Base-by-base conservation (phyloP, 2,888 invertebrate genomes). In the Anoplius nigerrimus region DNA sequence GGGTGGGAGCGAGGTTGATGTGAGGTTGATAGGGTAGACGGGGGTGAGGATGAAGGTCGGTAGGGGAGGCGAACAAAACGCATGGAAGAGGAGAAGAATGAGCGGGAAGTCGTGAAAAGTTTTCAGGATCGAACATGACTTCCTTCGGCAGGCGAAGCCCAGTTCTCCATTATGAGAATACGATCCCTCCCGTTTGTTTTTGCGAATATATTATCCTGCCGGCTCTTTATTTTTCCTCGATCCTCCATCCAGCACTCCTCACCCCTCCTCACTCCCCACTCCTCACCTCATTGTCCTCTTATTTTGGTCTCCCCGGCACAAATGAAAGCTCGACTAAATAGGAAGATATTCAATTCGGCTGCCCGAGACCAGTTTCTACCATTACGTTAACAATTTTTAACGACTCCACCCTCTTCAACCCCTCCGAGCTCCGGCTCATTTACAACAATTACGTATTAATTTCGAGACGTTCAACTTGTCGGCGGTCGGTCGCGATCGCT, bases 101-200 rank as follows among this genome's bases (percentile, higher is more conserved):
- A 34, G 67, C 55, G 60, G 27, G 51, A 66, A 69, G 72, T 72
- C 69, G 22, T 69, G 69, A 66, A 79, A 79, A 79, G 70, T 79
- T 79, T 77, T 61, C 65, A 62, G 64, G 66, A 79, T 74, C 70
- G 75, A 73, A 77, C 75, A 79, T 59, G 79, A 79, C 75, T 77
- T 75, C 67, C 69, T 77, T 67, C 66, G 56, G 70, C 71, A 65
- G n/a, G 69, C 71, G 65, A 61, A 66, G 56, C 63, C 66, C 65
- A 18, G 42, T 55, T 57, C 72, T 79, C 73, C 73, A 72, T 79
- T 79, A 79, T 75, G 71, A 66, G 75, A 74, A 69, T 70, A 72
- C 76, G 68, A 69, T 65, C 66, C 56, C 67, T 56, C 45, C 65
- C 68, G 70, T 75, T 75, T 76, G 73, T 79, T 77, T 79, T 77